Evolutionary conservation across 2,888 invertebrate genomes (phyloP).

Genomic region (Diogma glabrata): DNA sequence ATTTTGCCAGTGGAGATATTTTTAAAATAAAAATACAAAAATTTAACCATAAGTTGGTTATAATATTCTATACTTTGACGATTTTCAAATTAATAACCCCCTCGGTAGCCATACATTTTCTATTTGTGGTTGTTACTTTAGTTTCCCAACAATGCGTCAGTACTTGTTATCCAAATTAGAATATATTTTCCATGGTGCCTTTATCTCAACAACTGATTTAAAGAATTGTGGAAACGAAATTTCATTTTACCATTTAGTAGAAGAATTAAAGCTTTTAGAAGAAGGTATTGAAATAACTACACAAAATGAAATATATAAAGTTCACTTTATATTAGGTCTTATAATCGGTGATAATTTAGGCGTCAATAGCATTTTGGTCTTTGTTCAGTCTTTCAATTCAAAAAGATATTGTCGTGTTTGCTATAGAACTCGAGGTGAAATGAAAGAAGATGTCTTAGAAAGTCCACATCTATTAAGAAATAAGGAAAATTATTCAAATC

Average conservation of each 20-base stretch:
- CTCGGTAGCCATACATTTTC: constrained; percentile 6
- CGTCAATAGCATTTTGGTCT: constrained; percentile 19
- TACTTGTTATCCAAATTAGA: constrained; percentile 19
- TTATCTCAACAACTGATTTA: constrained; percentile 15
- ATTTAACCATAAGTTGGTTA: constrained; percentile 1
- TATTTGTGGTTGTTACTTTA: constrained; percentile 14
- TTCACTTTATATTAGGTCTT: constrained; percentile 20
- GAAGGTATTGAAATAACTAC: constrained; percentile 5
- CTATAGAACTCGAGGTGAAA: constrained; percentile 16
- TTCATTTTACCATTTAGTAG: constrained; percentile 16
- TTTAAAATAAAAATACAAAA: constrained; percentile 10
- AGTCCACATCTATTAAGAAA: constrained; percentile 15
- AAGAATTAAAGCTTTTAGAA: constrained; percentile 19
- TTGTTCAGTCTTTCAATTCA: constrained; percentile 19
- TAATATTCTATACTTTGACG: constrained; percentile 15
- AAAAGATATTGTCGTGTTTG: constrained; percentile 20
- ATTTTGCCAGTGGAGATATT: constrained; percentile 14
- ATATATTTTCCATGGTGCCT: constrained; percentile 18
- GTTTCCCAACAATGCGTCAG: constrained; percentile 18
- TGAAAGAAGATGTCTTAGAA: constrained; percentile 15
- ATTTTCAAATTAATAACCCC: constrained; percentile 17
- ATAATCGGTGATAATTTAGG: constrained; percentile 22
- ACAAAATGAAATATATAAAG: constrained; percentile 11
- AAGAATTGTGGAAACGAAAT: constrained; percentile 18
- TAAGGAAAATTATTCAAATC: constrained; percentile 16